Evolutionary conservation across 2,888 invertebrate genomes (phyloP).

Genomic region (Nomada hirtipes): DNA sequence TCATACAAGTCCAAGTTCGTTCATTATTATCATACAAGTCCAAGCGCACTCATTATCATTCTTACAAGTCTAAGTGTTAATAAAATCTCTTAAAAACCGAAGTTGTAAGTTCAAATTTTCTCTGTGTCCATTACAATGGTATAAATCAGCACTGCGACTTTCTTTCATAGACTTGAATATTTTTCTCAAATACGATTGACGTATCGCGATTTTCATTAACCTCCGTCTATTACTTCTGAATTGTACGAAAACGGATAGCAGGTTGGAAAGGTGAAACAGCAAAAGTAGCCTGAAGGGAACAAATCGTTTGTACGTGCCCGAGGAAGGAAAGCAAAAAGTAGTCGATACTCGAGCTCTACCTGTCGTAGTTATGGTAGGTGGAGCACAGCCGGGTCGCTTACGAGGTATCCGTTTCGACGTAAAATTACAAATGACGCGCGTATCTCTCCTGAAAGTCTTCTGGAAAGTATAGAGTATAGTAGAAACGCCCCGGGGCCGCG

Average conservation of each 20-base stretch:
- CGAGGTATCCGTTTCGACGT: constrained; percentile 39
- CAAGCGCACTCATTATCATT: too few species aligned
- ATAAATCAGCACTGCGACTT: background rate
- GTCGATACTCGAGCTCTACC: constrained; percentile 34
- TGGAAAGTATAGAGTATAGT: constrained; percentile 21
- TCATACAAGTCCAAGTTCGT: too few species aligned
- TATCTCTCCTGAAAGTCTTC: constrained; percentile 34
- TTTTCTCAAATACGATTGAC: too few species aligned
- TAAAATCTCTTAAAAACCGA: too few species aligned
- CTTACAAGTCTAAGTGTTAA: too few species aligned
- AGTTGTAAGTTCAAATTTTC: too few species aligned
- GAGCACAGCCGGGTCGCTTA: background rate
- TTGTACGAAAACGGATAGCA: background rate
- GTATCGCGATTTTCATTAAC: constrained; percentile 4
- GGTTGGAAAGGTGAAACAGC: background rate
- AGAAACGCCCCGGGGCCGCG: constrained; percentile 15
- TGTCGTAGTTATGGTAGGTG: background rate
- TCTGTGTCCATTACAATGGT: too few species aligned
- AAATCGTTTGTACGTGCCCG: constrained; percentile 40
- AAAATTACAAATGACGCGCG: constrained; percentile 54
- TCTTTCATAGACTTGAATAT: background rate
- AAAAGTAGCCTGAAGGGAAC: constrained; percentile 19
- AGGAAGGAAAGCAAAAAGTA: constrained; percentile 3
- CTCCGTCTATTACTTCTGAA: too few species aligned
- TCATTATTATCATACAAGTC: too few species aligned